These are phyloP conservation scores for Cynopterus sphinx DNA, from an alignment of 2,797 vertebrate species.

Conservation along the genomic window DNA sequence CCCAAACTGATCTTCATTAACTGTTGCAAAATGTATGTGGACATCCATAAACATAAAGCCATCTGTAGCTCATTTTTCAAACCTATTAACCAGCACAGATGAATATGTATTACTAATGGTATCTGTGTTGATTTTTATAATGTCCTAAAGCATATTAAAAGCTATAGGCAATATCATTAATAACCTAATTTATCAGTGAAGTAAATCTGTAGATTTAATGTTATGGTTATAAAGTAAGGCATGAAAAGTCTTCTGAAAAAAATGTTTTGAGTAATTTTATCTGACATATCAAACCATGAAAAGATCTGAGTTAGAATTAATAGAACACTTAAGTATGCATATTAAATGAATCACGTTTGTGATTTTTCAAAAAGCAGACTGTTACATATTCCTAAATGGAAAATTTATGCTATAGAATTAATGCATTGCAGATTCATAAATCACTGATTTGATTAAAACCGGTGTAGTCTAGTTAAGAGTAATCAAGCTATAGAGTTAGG, in stretches of 20 bases:
- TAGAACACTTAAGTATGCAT: conserved; percentile 54
- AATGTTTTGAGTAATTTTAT: conserved; percentile 63
- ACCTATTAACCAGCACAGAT: conserved; percentile 59
- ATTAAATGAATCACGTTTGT: conserved; percentile 57
- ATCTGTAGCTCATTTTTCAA: conserved; percentile 72
- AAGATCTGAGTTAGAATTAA: conserved; percentile 58
- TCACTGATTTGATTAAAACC: conserved; percentile 1
- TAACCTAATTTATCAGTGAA: conserved; percentile 61
- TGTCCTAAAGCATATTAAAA: conserved; percentile 62
- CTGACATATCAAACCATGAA: conserved; percentile 54
- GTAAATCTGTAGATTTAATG: conserved; percentile 60
- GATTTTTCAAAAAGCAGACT: conserved; percentile 61
- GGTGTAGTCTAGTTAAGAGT: neutral
- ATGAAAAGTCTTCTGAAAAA: conserved; percentile 47
- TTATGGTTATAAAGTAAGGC: conserved; percentile 39
- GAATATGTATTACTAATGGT: conserved; percentile 67
- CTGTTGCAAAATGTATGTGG: conserved; percentile 17
- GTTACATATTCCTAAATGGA: conserved; percentile 45
- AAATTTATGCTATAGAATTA: conserved; percentile 39
- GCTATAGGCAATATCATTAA: conserved; percentile 66
- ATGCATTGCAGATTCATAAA: conserved; percentile 37
- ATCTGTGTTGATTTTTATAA: conserved; percentile 27
- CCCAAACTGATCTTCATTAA: conserved; percentile 44
- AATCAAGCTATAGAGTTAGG: neutral
- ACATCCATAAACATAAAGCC: conserved; percentile 74